Evolutionary conservation across 2,888 invertebrate species (phyloP), one percentile per base, ranked within the genome.

Genomic region (Neria commutata): DNA sequence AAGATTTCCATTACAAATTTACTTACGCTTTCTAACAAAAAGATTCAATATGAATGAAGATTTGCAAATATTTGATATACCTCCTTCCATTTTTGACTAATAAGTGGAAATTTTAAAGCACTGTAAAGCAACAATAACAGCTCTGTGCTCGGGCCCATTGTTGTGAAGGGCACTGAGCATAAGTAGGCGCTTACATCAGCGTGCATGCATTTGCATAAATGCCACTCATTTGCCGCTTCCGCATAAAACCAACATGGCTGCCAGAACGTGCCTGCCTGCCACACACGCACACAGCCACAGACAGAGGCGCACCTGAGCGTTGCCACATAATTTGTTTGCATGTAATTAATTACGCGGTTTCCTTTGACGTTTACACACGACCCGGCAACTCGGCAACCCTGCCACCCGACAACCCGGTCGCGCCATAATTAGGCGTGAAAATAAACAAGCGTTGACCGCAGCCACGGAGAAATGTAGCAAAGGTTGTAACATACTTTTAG

Each of bases 311-410:
- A 37, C 8, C 11, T 42, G 17, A 8, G 42, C 21, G 62, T 63
- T 66, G 51, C 40, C 58, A 29, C 23, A 62, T 61, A 61, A 61
- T 61, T 64, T 68, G 74, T 73, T 76, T 75, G 72, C 67, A 56
- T 73, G 73, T 73, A 73, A 76, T 76, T 76, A 75, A 70, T 73
- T 42, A 19, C 19, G 21, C 19, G 42, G 42, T 37, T 37, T 29
- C 11, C 29, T 37, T 37, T 37, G 37, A n/a, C n/a, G n/a, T 42
- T 14, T 42, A 3, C 19, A 21, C 19, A 14, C 21, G 21, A n/a
- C n/a, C n/a, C n/a, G n/a, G n/a, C n/a, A n/a, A 19, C 37, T 14
- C 42, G 19, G 42, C 5, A 17, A 42, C n/a, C n/a, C n/a, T n/a
- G n/a, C n/a, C n/a, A n/a, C n/a, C n/a, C n/a, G n/a, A n/a, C n/a